Base-by-base conservation (phyloP, 2,113 vertebrate genomes). In the Tragelaphus imberbis region DNA sequence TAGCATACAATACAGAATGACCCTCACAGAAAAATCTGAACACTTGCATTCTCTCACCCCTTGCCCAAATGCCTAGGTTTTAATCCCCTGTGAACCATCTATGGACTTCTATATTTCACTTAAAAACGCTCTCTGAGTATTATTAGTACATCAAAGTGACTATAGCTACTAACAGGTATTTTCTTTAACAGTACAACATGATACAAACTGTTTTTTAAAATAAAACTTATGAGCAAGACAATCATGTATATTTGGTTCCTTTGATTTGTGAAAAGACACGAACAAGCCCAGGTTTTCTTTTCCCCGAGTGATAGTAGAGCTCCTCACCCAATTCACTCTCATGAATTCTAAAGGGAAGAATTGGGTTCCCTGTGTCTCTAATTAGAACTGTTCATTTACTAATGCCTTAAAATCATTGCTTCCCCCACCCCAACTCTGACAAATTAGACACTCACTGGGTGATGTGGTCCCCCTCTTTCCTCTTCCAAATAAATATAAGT, bases 61-160 rank as follows among this genome's bases (percentile, higher is more conserved):
- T 80, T 75, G 47, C 49, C 1, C 6, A 79, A 88, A 88, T 68
- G 47, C 40, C 71, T 44, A 90, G 68, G 19, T 94, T 95, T 98
- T 75, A 71, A 68, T 96, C 44, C 25, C 21, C 49, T 36, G 14
- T 86, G 61, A 89, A 96, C 91, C 59, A 94, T 95, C 90, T 92
- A 96, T 90, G 40, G 63, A 80, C 12, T 90, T 97, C 33, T 92
- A 4, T 56, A 79, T 92, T 97, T 93, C 93, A 90, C 55, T 88
- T 90, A 27, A 87, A 90, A 95, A 84, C 61, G 21, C 5, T 85
- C 47, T 95, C 81, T 87, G 92, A 93, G 65, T 94, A 97, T 96
- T 94, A 87, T 61, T 90, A 59, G 75, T 75, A 68, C 36, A 79
- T 96, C 86, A 92, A 88, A 92, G 87, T 85, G 91, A 87, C 23